Evolutionary conservation across 2,888 invertebrate species (phyloP), one percentile per base, ranked within the genome.

Genomic region (Melanchra persicariae): DNA sequence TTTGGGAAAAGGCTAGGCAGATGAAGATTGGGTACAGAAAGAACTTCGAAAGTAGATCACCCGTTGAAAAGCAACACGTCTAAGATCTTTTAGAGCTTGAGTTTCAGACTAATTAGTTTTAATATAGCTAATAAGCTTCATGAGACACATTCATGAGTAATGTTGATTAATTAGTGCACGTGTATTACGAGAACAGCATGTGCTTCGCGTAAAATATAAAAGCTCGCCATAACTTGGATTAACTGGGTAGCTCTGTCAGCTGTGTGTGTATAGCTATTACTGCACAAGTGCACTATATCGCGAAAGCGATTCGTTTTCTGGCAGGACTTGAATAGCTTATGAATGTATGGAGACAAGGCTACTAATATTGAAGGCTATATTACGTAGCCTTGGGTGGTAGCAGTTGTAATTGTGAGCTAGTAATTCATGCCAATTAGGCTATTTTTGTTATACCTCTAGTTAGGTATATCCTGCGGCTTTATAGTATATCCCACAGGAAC

Each of bases 121-220:
- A 15, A 19, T 10, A 30, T 51, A 24, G 0, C 2, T 8, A 26
- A 52, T 30, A 51, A 58, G 12, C 34, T 51, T 52, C 43, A 4
- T 40, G 19, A 70, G 22, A 57, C 34, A 24, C 30, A 7, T 17
- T 0, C 24, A 26, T 26, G 26, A 47, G 54, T 40, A n/a, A 54
- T 30, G 34, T 22, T 40, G n/a, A 34, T 47, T 47, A 47, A 71
- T 71, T 72, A 72, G n/a, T n/a, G 40, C 73, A 72, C 45, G 52
- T 71, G 62, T 15, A 37, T 43, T n/a, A 71, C 26, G 3, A 37
- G 52, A n/a, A 17, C 22, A 43, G 19, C 26, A 47, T 43, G 17
- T 55, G 40, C 24, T 72, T 10, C 7, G 40, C 17, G n/a, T 55
- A 40, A 37, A 63, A 24, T 34, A 43, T n/a, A 15, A 71, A 55